Percentiles rank a stretch among this genome's conserved stretches.
Evolutionary conservation across 2,113 vertebrate genomes (phyloP).

Genomic region (Istiophorus platypterus): DNA sequence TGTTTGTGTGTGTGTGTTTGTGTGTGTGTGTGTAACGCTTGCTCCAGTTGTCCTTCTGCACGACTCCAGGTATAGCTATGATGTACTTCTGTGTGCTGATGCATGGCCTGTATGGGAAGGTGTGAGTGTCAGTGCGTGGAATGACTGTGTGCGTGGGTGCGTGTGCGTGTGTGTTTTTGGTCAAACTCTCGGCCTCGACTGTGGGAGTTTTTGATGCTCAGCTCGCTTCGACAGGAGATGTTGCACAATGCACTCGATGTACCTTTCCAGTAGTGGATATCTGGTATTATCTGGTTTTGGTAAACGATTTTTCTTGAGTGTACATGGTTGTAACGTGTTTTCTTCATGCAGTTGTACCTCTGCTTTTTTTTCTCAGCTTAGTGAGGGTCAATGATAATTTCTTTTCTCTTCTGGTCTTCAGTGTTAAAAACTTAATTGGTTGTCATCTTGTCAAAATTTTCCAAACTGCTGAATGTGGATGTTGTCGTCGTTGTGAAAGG

Average conservation of each 20-base stretch:
- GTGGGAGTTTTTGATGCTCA: slow-evolving; percentile 60
- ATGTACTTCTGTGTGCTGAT: slow-evolving; percentile 84
- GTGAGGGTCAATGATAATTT: slow-evolving; percentile 42
- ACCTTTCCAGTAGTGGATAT: slow-evolving; percentile 75
- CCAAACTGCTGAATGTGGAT: slow-evolving; percentile 73
- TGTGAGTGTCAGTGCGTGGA: slow-evolving; percentile 22
- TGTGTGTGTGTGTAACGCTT: slow-evolving; percentile 43
- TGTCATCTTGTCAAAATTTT: slow-evolving; percentile 56
- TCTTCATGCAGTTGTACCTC: slow-evolving; percentile 56
- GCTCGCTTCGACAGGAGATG: slow-evolving; percentile 79
- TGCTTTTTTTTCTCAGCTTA: slow-evolving; percentile 65
- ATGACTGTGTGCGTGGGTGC: slow-evolving; percentile 29
- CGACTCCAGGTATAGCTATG: slow-evolving; percentile 80
- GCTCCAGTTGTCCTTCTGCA: slow-evolving; percentile 83
- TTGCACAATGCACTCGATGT: slow-evolving; percentile 81
- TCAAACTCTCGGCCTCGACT: slow-evolving; percentile 50
- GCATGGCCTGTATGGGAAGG: slow-evolving; percentile 85
- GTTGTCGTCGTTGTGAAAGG: slow-evolving; percentile 75
- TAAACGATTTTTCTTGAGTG: slow-evolving; percentile 68
- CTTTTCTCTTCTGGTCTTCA: slow-evolving; percentile 62
- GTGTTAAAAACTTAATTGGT: slow-evolving; percentile 55
- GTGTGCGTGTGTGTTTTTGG: slow-evolving; percentile 34
- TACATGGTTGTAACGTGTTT: slow-evolving; percentile 64
- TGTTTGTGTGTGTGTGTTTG: slow-evolving; percentile 51
- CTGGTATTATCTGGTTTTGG: slow-evolving; percentile 72